Evolutionary conservation across 2,797 vertebrate genomes (phyloP), one percentile per base, ranked within the genome.

Genomic region (Mormyrus hasselquistii): DNA sequence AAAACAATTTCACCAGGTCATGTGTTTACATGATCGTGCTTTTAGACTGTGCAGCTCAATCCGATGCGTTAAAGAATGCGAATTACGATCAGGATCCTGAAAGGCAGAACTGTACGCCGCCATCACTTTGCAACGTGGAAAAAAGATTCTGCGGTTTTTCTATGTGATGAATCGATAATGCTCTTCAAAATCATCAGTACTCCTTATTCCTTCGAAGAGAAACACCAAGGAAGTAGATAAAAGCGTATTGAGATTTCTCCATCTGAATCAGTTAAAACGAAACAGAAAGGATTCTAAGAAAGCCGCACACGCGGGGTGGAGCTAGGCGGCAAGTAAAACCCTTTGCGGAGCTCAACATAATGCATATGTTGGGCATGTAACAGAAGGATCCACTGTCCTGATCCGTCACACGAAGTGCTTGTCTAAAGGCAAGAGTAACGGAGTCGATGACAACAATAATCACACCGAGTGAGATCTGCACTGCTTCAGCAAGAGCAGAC

Each of bases 381-480:
- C 5, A 86, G 5, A 19, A 14, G 50, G 52, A 50, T 16, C 49
- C 52, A n/a, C 2, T 53, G 9, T 59, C n/a, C 57, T 22, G 57
- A 22, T 59, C 59, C 22, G 7, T 53, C 52, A 59, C 25, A 87
- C 19, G 16, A 87, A 44, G 86, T 87, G 55, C 38, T 34, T 44
- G 29, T 62, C 52, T 87, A n/a, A 82, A 10, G 83, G 50, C 22
- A 52, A 52, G 83, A 52, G 49, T 52, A 85, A 52, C 83, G 44
- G 83, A 52, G 83, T 85, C 83, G 83, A 85, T 85, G 83, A 85
- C 52, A 85, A 34, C 55, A 8, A 87, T 59, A 57, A 87, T 87
- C 86, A 8, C 53, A 8, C 86, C 86, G 14, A 59, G 86, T 38
- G 25, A 87, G 86, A 87, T 41, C 86, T 62, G 86, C 86, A 41